phyloP scores from a whole-genome alignment of 2,888 invertebrate species.

The Sarcophaga rosellei region DNA sequence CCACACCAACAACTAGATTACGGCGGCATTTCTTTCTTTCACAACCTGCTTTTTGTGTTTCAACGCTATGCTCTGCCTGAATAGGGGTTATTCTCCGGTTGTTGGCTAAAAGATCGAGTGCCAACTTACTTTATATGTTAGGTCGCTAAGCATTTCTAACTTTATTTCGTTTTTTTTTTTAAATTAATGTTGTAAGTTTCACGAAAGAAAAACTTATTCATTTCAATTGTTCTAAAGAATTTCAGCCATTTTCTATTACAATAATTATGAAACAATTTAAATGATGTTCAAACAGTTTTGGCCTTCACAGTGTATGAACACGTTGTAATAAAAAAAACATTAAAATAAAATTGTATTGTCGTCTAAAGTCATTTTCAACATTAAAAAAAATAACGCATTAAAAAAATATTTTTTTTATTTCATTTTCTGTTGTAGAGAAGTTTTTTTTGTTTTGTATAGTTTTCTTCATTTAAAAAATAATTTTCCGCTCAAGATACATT shows the following conservation, averaged over 20 bases:
- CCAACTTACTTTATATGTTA: too few species aligned
- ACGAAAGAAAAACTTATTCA: too few species aligned
- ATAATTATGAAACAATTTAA: neutral
- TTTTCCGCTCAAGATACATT: constrained; percentile 63
- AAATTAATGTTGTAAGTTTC: neutral
- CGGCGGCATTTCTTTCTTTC: too few species aligned
- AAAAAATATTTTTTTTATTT: constrained; percentile 35
- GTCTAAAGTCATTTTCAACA: constrained; percentile 47
- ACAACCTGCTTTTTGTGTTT: too few species aligned
- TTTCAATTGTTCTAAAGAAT: neutral
- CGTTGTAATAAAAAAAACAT: constrained; percentile 42
- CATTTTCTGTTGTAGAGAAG: constrained; percentile 28
- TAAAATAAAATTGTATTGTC: constrained; percentile 51
- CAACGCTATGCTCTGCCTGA: too few species aligned
- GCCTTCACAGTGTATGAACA: constrained; percentile 38
- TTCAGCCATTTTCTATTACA: neutral
- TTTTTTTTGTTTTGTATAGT: constrained; percentile 27
- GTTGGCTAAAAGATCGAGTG: too few species aligned
- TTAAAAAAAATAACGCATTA: neutral
- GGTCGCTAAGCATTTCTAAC: neutral
- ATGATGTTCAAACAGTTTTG: constrained; percentile 19
- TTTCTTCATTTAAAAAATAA: constrained; percentile 43
- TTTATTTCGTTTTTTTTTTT: neutral
- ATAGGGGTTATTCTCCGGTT: too few species aligned
- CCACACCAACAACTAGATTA: too few species aligned